Evolutionary conservation across 2,113 vertebrate species (phyloP).

Genomic region (Silurus glanis): DNA sequence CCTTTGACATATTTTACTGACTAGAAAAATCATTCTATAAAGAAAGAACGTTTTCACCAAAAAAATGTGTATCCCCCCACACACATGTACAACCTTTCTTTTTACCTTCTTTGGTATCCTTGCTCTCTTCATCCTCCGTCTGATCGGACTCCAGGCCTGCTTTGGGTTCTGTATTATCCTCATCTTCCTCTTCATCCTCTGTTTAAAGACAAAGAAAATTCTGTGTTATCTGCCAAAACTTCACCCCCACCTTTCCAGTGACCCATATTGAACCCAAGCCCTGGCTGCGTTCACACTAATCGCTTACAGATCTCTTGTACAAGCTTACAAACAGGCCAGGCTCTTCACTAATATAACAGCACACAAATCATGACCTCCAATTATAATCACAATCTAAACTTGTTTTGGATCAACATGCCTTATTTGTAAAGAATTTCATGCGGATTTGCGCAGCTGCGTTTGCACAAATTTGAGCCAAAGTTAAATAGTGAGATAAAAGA

Average conservation of each 20-base stretch:
- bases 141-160: slow-evolving; percentile 79
- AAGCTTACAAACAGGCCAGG: slow-evolving; percentile 26
- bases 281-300: slow-evolving; percentile 43
- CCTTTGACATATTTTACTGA: too few species aligned
- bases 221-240: slow-evolving; percentile 38
- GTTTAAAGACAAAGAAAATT: slow-evolving; percentile 58
- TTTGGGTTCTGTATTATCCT: slow-evolving; percentile 87
- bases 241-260: not conserved
- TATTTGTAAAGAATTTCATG: slow-evolving; percentile 33
- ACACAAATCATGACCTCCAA: slow-evolving; percentile 3
- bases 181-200: slow-evolving; percentile 96
- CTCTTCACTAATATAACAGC: slow-evolving; percentile 27
- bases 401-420: slow-evolving; percentile 44
- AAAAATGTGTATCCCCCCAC: not conserved
- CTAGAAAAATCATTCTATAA: not conserved
- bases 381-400: slow-evolving; percentile 28
- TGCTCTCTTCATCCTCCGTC: slow-evolving; percentile 84
- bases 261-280: slow-evolving; percentile 24
- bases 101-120: slow-evolving; percentile 88
- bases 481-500: slow-evolving; percentile 43
- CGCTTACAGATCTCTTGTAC: slow-evolving; percentile 45
- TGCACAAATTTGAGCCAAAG: slow-evolving; percentile 29
- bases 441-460: slow-evolving; percentile 49
- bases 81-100: not conserved
- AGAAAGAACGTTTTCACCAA: not conserved